phyloP scores from a whole-genome alignment of 2,113 vertebrate species.

The Oreotragus oreotragus region DNA sequence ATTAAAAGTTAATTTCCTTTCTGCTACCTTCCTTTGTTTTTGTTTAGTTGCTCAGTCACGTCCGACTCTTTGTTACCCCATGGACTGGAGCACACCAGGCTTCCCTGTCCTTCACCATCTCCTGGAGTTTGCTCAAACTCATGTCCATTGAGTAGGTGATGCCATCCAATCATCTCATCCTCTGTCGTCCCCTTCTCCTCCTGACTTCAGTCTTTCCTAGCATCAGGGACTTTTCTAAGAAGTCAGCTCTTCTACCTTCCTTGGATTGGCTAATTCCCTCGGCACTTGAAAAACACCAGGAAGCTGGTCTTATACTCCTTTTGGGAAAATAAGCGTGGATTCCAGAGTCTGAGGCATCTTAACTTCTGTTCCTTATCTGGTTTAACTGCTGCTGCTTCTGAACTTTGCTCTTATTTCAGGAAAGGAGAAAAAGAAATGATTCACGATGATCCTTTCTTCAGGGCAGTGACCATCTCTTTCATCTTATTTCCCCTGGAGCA shows the following conservation, averaged over 20 bases:
- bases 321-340: background rate
- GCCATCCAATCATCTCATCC: background rate
- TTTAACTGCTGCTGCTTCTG: background rate
- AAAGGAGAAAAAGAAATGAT: background rate
- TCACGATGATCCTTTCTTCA: background rate
- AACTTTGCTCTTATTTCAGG: background rate
- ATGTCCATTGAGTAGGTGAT: background rate
- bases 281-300: background rate
- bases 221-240: background rate
- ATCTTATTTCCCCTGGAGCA: background rate
- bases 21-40: background rate
- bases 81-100: background rate
- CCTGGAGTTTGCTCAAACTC: background rate
- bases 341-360: background rate
- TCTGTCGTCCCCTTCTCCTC: background rate
- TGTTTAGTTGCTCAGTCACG: background rate
- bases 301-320: background rate
- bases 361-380: background rate
- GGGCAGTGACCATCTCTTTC: background rate
- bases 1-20: slow-evolving; percentile 1
- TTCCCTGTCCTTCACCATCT: background rate
- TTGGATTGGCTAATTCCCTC: background rate
- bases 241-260: background rate
- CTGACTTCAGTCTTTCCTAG: background rate
- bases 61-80: background rate